phyloP scores from a whole-genome alignment of 2,888 invertebrate genomes.

The Panzeria rudis region DNA sequence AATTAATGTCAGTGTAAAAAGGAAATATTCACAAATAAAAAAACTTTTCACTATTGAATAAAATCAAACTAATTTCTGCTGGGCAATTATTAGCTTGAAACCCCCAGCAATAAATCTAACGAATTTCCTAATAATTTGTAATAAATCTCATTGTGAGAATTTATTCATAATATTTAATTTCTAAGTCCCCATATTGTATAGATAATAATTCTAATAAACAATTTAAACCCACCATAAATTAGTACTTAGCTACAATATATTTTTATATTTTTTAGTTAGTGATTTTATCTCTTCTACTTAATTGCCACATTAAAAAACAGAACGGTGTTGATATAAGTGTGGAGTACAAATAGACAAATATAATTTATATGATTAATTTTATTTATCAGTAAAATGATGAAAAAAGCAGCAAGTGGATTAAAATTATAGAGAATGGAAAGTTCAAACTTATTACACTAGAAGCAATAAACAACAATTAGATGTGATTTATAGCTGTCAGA shows the following conservation, averaged over 20 bases:
- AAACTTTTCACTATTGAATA: too few species aligned
- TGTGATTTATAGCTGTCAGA: conserved; percentile 81
- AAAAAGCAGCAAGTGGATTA: conserved; percentile 8
- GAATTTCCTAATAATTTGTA: background rate
- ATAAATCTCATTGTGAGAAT: conserved; percentile 10
- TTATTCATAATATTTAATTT: conserved; percentile 18
- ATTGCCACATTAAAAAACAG: conserved; percentile 52
- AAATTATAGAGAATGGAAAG: conserved; percentile 30
- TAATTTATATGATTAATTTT: conserved; percentile 66
- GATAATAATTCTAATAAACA: too few species aligned
- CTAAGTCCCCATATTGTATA: too few species aligned
- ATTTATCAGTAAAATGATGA: conserved; percentile 23
- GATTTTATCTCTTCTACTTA: conserved; percentile 58
- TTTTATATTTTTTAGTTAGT: conserved; percentile 6
- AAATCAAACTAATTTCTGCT: too few species aligned
- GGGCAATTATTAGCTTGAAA: too few species aligned
- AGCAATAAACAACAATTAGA: conserved; percentile 74
- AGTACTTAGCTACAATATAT: background rate
- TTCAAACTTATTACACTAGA: background rate
- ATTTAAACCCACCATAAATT: conserved; percentile 32
- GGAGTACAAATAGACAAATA: conserved; percentile 7
- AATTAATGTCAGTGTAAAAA: too few species aligned
- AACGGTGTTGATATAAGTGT: conserved; percentile 61
- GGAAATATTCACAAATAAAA: too few species aligned
- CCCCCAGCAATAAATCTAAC: too few species aligned